A percentile compares a stretch with the other conserved stretches of the same genome.
phyloP scores from a whole-genome alignment of 2,113 vertebrate genomes.

The Rhagologus leucostigma region DNA sequence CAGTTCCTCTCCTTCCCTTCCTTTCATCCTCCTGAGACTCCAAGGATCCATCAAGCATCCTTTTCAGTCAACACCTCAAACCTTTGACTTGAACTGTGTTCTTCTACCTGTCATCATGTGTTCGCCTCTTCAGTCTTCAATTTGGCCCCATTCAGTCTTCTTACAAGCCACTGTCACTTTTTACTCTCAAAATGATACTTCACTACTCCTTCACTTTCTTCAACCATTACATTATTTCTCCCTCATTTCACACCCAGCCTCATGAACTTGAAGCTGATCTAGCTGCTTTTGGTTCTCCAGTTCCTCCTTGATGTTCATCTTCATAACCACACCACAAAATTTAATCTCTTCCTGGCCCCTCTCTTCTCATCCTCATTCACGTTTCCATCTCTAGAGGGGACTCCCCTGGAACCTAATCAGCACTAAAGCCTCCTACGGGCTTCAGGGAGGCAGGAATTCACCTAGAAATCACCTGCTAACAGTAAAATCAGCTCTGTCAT shows the following conservation, averaged over 20 bases:
- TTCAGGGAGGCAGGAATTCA: slow-evolving; percentile 51
- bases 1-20: neutral
- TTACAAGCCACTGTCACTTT: neutral
- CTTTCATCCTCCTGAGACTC: neutral
- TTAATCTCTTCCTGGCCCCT: neutral
- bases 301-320: neutral
- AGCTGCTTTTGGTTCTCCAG: neutral
- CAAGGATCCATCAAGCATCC: neutral
- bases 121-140: neutral
- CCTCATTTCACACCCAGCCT: neutral
- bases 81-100: neutral
- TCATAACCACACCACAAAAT: neutral
- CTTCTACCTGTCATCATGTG: neutral
- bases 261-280: neutral
- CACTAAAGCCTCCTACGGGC: slow-evolving; percentile 1
- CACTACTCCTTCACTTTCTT: neutral
- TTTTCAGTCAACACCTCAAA: neutral
- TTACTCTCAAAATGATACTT: neutral
- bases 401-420: slow-evolving; percentile 21
- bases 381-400: slow-evolving; percentile 14
- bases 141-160: neutral
- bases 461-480: slow-evolving; percentile 56
- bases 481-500: neutral
- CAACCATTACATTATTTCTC: neutral
- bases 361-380: slow-evolving; percentile 1